Evolutionary conservation across 2,888 invertebrate species (phyloP), one percentile per base, ranked within the genome.

Genomic region (Thera britannica): DNA sequence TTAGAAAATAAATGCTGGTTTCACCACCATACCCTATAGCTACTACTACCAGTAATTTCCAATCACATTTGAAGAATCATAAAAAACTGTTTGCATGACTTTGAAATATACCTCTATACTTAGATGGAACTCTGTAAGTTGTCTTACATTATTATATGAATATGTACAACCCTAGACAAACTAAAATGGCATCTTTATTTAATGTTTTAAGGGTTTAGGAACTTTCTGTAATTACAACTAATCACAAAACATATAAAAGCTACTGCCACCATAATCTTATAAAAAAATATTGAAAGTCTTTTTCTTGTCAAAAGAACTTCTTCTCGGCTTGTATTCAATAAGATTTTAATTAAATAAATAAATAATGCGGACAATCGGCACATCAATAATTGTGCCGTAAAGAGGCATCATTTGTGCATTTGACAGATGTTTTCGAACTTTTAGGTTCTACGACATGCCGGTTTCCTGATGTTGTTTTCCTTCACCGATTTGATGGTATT

Each of bases 201-300:
- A 56, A 38, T 84, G 83, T 81, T 86, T 86, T 86, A 83, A 85
- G 87, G 83, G 86, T 82, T 85, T 91, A 92, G 92, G 92, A 92
- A 92, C 92, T 90, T 88, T 90, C 80, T 86, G 85, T 87, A 77
- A 81, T 73, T 23, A 23, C 23, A 55, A 71, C 62, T 86, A 87
- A 88, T 88, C 85, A 88, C 83, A 84, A 84, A 46, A 7, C 82
- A 75, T 72, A 76, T 74, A 70, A 70, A 75, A 34, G 58, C 71
- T 49, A 71, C 74, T 58, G 75, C 74, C 72, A 72, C 49, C n/a
- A 49, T 46, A 46, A 9, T 46, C 7, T 9, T 9, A 46, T 46
- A 46, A 8, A 8, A 46, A 46, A 9, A 9, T 9, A 8, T 9
- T 46, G 8, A 23, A 23, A 23, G 23, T 23, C 23, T 23, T 23